These are phyloP conservation scores for Ganaspis brasiliensis DNA, from an alignment of 2,888 invertebrate species.

Conservation along the genomic window DNA sequence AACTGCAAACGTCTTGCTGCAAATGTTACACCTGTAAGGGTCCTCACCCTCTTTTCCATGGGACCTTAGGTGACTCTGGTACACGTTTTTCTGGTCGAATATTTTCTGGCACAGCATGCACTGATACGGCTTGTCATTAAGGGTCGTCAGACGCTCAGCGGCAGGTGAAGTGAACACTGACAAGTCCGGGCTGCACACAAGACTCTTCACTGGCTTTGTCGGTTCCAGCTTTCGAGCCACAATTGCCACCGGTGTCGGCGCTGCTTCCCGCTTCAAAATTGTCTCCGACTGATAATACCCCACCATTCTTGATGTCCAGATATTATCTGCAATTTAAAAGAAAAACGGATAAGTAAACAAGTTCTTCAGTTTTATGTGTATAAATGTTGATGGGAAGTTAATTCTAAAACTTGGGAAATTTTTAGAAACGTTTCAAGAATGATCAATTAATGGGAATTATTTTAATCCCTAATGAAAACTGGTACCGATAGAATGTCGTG, in stretches of 20 bases:
- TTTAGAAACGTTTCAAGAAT: too few species aligned
- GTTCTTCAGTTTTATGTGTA: neutral
- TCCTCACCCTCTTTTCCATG: constrained; percentile 85
- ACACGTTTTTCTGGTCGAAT: constrained; percentile 88
- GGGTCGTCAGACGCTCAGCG: constrained; percentile 49
- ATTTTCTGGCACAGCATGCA: constrained; percentile 89
- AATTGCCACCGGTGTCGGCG: constrained; percentile 61
- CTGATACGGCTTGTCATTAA: constrained; percentile 80
- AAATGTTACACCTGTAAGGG: constrained; percentile 94
- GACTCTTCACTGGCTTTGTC: constrained; percentile 80
- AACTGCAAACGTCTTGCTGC: constrained; percentile 94
- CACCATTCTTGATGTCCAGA: constrained; percentile 65
- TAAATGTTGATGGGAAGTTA: too few species aligned
- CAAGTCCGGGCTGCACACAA: constrained; percentile 84
- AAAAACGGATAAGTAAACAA: neutral
- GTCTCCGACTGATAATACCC: constrained; percentile 69
- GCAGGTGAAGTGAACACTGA: constrained; percentile 79
- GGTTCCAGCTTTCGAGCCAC: constrained; percentile 56
- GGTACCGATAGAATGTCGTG: neutral
- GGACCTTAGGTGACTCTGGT: constrained; percentile 87
- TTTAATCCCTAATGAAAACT: neutral
- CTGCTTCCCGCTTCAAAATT: constrained; percentile 56
- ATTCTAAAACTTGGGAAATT: too few species aligned
- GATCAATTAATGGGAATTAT: too few species aligned
- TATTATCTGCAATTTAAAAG: constrained; percentile 54